These are phyloP conservation scores for Arbacia lixula DNA, from an alignment of 53 echinoderm and acorn worm species.

Conservation along the genomic window DNA sequence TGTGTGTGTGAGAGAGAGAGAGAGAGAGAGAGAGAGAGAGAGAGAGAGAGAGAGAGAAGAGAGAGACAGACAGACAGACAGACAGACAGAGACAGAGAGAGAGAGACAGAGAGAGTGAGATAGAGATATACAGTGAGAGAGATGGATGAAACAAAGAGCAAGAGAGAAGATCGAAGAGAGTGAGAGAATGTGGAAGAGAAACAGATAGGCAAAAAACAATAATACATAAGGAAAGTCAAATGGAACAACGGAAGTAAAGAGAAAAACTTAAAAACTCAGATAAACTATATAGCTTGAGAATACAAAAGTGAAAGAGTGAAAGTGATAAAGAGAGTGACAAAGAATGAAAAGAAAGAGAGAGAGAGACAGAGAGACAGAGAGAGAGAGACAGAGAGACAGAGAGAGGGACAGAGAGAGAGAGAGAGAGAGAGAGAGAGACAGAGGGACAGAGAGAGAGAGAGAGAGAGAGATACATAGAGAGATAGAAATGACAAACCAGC, in stretches of 20 bases:
- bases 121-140: background rate
- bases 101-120: background rate
- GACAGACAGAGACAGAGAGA: background rate
- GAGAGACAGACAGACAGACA: background rate
- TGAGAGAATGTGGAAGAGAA: background rate
- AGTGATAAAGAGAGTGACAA: background rate
- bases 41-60: background rate
- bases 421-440: no score
- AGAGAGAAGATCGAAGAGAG: background rate
- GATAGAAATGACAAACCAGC: no score
- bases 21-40: background rate
- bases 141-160: background rate
- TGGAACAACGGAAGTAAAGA: background rate
- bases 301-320: no score
- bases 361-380: background rate
- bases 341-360: background rate
- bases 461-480: no score
- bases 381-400: background rate
- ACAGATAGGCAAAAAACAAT: background rate
- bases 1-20: background rate
- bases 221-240: background rate
- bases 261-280: background rate
- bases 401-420: no score
- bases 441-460: no score
- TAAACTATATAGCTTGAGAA: background rate